Conservation (phyloP, 2,113 vertebrate species). For the Myxocyprinus asiaticus region DNA sequence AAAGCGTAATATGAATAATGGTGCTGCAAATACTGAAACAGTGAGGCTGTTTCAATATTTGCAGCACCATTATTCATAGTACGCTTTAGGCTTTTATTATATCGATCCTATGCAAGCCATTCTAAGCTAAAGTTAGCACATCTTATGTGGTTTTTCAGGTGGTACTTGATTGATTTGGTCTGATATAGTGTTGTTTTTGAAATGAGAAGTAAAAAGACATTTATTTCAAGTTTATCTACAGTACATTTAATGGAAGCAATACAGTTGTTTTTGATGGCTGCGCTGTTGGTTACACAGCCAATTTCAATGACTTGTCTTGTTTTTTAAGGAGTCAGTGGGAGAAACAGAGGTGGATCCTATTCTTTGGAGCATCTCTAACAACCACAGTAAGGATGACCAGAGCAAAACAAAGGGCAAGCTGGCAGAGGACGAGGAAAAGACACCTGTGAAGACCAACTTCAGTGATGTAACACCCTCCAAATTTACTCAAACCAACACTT, state of each 20-base stretch:
- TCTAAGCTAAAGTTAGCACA: background rate
- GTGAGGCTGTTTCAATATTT: background rate
- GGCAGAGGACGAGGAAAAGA: conserved; percentile 37
- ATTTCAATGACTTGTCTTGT: background rate
- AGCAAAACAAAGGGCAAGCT: conserved; percentile 36
- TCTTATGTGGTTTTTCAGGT: background rate
- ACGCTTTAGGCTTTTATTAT: too few relatives aligned
- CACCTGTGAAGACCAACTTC: conserved; percentile 4
- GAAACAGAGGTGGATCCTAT: conserved; percentile 52
- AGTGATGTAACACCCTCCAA: conserved; percentile 44
- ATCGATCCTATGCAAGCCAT: background rate
- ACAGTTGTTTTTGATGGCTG: too few relatives aligned
- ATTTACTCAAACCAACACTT: conserved; percentile 51
- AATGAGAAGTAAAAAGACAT: background rate
- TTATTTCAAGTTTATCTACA: background rate
- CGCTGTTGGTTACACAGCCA: too few relatives aligned
- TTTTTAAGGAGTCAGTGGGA: conserved; percentile 61
- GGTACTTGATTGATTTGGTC: background rate
- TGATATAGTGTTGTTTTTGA: background rate
- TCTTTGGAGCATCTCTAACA: background rate
- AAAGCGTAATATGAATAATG: too few relatives aligned
- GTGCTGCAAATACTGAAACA: too few relatives aligned
- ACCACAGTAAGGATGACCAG: conserved; percentile 10
- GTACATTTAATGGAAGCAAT: too few relatives aligned
- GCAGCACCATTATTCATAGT: too few relatives aligned